Evolutionary conservation across 2,888 invertebrate genomes (phyloP), one percentile per base, ranked within the genome.

Genomic region (Cheilosia grossa): DNA sequence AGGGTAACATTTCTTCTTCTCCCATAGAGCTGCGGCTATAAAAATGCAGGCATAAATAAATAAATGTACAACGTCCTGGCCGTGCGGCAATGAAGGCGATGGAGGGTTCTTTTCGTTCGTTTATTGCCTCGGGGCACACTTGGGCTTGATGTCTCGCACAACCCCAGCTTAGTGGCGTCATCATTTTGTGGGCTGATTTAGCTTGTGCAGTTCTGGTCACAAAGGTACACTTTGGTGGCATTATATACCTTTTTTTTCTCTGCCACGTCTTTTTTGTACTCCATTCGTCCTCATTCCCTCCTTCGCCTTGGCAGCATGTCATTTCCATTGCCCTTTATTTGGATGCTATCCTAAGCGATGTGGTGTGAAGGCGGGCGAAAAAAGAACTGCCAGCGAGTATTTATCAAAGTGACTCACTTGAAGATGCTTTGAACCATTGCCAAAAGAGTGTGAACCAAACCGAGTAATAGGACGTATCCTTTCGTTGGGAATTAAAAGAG

Each of bases 371-470:
- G 51, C 27, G 40, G 2, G 24, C 21, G 5, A 15, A 13, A 51
- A 69, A 72, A 73, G 73, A 30, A 37, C 66, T 59, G 53, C 30
- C 30, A 30, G 30, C 30, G 59, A 61, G 72, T 83, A 80, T 83
- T 83, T 83, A 83, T 83, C 79, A 80, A 83, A 80, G 80, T 80
- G 83, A 79, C 69, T 83, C 83, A 83, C 83, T 80, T 80, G 66
- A 73, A 70, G 74, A 83, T 69, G 80, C 69, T 66, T 73, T 74
- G 79, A 83, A 74, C 80, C 80, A 59, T 64, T 70, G 56, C 70
- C 49, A 69, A 72, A 67, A 44, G 51, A 69, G 83, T 74, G 63
- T 58, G 67, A 73, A 64, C 49, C 58, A 70, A 51, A 51, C 58
- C 51, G 40, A 49, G 27, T 15, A 58, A 15, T 10, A 54, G 24